These are phyloP conservation scores for Plebejus melissa DNA, from an alignment of 2,888 invertebrate genomes.

Conservation along the genomic window DNA sequence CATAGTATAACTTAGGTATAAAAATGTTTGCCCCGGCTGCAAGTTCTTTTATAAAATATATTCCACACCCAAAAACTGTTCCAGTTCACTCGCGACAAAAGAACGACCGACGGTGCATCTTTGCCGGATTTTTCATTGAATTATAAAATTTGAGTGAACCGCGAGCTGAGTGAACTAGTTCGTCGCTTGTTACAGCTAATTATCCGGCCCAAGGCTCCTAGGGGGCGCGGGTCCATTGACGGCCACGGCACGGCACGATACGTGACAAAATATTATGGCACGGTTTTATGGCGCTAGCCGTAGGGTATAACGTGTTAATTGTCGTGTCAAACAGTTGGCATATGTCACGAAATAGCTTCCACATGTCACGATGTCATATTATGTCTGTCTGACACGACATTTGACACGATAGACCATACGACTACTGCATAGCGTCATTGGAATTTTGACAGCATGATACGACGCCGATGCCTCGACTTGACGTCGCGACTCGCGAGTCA, in stretches of 20 bases:
- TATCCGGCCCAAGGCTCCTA: slow-evolving; percentile 42
- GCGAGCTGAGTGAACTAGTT: slow-evolving; percentile 38
- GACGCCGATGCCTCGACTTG: too few relatives aligned
- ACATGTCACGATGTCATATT: too few relatives aligned
- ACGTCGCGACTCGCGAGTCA: too few relatives aligned
- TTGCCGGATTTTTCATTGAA: slow-evolving; percentile 26
- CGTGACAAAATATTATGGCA: neutral
- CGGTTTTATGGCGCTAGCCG: neutral
- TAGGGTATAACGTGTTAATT: too few relatives aligned
- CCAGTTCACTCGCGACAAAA: neutral
- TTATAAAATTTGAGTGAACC: slow-evolving; percentile 35
- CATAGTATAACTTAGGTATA: too few relatives aligned
- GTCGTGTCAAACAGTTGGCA: too few relatives aligned
- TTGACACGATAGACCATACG: too few relatives aligned
- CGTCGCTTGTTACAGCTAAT: slow-evolving; percentile 40
- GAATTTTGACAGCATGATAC: too few relatives aligned
- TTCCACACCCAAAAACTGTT: neutral
- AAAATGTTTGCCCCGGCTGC: too few relatives aligned
- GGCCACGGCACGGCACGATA: neutral
- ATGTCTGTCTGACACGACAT: too few relatives aligned
- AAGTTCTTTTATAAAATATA: neutral
- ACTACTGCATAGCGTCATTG: too few relatives aligned
- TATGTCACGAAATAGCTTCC: too few relatives aligned
- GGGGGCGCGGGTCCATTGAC: neutral
- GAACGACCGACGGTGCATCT: slow-evolving; percentile 19